A percentile compares a stretch with the other conserved stretches of the same genome.
These are phyloP conservation scores for Trypoxylus dichotomus DNA, from an alignment of 1,140 invertebrate genomes.

Conservation along the genomic window DNA sequence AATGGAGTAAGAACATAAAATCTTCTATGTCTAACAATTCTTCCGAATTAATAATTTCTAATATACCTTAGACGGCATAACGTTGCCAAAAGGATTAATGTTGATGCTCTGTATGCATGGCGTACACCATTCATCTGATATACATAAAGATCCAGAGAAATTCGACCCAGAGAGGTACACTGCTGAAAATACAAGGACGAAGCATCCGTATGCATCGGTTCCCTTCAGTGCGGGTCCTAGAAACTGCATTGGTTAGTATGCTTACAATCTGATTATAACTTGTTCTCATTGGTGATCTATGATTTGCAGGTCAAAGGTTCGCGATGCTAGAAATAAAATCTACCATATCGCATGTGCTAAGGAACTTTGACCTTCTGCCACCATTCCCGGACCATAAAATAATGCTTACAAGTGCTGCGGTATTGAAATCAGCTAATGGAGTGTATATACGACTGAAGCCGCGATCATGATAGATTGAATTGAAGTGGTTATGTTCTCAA, in stretches of 20 bases:
- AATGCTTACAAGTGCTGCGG: constrained; percentile 47
- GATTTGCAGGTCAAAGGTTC: constrained; percentile 40
- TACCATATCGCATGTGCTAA: constrained; percentile 37
- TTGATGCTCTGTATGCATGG: constrained; percentile 44
- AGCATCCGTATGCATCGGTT: constrained; percentile 10
- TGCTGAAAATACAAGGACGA: not conserved
- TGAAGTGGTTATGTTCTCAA: too few species aligned
- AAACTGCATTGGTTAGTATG: constrained; percentile 22
- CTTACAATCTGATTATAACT: not conserved
- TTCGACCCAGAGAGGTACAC: constrained; percentile 11
- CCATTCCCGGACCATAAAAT: constrained; percentile 45
- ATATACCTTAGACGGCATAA: not conserved
- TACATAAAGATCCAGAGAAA: not conserved
- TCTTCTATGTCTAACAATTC: too few species aligned
- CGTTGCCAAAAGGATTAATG: not conserved
- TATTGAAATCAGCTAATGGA: constrained; percentile 54
- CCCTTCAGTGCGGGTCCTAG: constrained; percentile 28
- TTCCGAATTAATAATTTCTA: too few species aligned
- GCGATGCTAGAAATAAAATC: constrained; percentile 42
- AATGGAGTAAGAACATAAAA: constrained; percentile 13
- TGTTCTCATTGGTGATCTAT: not conserved
- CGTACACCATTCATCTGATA: not conserved
- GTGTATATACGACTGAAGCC: not conserved
- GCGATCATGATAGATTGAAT: not conserved
- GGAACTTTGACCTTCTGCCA: constrained; percentile 50